Evolutionary conservation across 2,797 vertebrate genomes (phyloP).

Genomic region (Loriculus beryllinus): DNA sequence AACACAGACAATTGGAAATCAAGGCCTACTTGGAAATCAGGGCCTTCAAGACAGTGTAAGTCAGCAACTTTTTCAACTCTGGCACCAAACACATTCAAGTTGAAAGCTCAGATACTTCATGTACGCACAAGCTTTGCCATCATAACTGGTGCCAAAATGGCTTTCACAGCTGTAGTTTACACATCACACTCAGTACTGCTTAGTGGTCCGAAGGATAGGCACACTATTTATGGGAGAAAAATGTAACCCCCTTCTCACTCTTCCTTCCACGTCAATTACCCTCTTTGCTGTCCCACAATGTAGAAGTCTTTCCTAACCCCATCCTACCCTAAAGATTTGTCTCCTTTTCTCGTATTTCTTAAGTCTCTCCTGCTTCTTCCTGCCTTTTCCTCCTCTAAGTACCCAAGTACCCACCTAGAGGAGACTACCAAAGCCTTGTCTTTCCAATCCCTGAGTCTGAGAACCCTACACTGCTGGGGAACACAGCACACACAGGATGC

Average conservation of each 20-base stretch:
- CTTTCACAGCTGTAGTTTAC: not conserved
- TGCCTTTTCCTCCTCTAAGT: not conserved
- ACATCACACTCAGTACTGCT: not conserved
- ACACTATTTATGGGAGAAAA: not conserved
- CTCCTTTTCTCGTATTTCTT: not conserved
- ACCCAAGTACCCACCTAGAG: not conserved
- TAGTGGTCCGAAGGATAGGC: not conserved
- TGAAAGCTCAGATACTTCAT: not conserved
- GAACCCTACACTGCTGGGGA: not conserved
- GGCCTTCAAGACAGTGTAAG: not conserved
- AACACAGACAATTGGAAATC: constrained; percentile 1
- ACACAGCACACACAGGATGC: fast-evolving
- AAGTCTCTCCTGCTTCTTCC: not conserved
- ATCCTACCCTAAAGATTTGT: not conserved
- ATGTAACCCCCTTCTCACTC: not conserved
- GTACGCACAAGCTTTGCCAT: not conserved
- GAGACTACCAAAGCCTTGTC: not conserved
- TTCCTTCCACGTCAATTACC: not conserved
- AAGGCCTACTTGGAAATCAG: constrained; percentile 21
- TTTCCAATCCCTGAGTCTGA: not conserved
- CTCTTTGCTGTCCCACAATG: not conserved
- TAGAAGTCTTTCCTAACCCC: not conserved
- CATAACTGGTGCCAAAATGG: not conserved
- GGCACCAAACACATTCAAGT: not conserved
- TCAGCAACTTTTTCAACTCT: constrained; percentile 44